A percentile compares a stretch with the other conserved stretches of the same genome.
Evolutionary conservation across 2,113 vertebrate genomes (phyloP).

Genomic region (Xiphias gladius): DNA sequence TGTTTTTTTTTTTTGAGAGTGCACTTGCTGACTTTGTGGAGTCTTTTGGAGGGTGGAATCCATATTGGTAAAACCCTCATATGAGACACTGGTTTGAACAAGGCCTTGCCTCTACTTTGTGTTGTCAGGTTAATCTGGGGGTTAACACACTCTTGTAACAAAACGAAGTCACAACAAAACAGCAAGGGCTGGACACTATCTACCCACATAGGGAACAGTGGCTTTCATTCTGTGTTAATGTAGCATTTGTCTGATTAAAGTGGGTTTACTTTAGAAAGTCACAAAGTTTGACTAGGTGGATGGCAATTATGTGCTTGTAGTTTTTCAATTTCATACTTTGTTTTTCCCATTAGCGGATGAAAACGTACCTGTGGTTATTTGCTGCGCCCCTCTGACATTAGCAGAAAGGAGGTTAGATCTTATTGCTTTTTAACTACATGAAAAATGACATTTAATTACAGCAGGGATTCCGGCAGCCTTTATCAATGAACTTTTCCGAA

Average conservation of each 20-base stretch:
- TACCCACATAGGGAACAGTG: constrained; percentile 17
- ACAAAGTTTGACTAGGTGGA: neutral
- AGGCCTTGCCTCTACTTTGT: constrained; percentile 1
- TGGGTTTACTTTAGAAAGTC: neutral
- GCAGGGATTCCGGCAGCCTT: neutral
- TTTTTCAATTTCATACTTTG: neutral
- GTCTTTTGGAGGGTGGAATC: neutral
- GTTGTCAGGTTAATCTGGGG: neutral
- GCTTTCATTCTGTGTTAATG: neutral
- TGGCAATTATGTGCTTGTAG: neutral
- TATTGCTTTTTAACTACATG: constrained; percentile 34
- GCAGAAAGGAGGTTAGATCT: constrained; percentile 1
- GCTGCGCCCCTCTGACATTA: neutral
- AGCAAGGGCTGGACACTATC: neutral
- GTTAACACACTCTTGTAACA: constrained; percentile 15
- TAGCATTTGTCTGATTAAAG: neutral
- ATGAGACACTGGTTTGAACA: neutral
- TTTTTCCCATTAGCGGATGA: constrained; percentile 6
- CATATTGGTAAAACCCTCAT: neutral
- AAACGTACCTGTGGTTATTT: neutral
- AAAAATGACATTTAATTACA: constrained; percentile 39
- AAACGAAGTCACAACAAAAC: constrained; percentile 21
- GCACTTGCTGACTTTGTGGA: neutral
- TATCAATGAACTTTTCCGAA: neutral
- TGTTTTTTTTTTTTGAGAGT: no score